Conservation (phyloP, 2,888 invertebrate species). For the Charanyca ferruginea region DNA sequence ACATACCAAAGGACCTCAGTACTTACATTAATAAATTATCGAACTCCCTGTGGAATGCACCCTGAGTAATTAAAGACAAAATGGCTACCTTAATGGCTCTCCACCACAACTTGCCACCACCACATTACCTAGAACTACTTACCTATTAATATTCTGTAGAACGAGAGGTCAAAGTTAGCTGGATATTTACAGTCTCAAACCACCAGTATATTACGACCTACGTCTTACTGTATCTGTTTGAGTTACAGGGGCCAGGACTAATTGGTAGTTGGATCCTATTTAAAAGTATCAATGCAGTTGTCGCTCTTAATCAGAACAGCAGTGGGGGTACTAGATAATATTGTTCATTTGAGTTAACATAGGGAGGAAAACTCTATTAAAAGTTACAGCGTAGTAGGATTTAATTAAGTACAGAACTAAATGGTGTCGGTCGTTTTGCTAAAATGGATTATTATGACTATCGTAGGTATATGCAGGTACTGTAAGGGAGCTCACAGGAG, state of each 20-base stretch:
- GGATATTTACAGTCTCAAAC: neutral
- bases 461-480: too few species aligned
- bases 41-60: constrained; percentile 60
- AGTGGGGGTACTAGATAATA: constrained; percentile 35
- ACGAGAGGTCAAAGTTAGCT: neutral
- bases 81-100: constrained; percentile 60
- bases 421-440: neutral
- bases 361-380: constrained; percentile 10
- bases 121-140: constrained; percentile 12
- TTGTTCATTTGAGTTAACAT: constrained; percentile 21
- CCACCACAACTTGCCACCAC: constrained; percentile 35
- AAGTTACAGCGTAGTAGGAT: neutral
- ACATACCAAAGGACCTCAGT: constrained; percentile 17
- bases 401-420: constrained; percentile 8
- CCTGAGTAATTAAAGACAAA: constrained; percentile 65
- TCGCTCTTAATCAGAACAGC: constrained; percentile 39
- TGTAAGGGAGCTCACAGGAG: too few species aligned
- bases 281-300: constrained; percentile 44
- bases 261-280: constrained; percentile 21
- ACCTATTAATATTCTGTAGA: neutral
- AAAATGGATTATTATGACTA: neutral
- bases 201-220: constrained; percentile 22
- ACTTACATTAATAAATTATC: constrained; percentile 53
- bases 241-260: constrained; percentile 17
- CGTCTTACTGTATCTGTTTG: neutral